Percentiles rank a stretch among this genome's conserved stretches.
Evolutionary conservation across 1,140 invertebrate species (phyloP).

Genomic region (Magallana angulata): DNA sequence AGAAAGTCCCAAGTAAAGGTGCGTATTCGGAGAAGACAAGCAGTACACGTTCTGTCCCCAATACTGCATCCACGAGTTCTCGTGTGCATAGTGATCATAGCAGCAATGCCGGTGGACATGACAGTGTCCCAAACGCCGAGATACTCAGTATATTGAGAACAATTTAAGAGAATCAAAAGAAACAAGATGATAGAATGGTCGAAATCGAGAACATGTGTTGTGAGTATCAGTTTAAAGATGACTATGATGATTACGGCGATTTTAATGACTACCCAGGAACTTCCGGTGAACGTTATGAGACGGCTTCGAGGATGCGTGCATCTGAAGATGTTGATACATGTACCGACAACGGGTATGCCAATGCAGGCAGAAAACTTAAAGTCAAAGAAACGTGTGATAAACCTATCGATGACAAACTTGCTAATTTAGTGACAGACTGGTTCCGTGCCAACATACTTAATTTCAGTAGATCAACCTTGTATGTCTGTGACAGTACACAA

Average conservation of each 20-base stretch:
- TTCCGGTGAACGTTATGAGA: neutral
- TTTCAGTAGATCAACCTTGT: neutral
- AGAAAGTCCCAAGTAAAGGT: neutral
- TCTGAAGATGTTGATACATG: neutral
- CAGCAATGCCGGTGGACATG: neutral
- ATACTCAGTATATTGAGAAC: neutral
- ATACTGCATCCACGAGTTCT: neutral
- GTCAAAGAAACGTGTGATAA: neutral
- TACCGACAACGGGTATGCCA: no score
- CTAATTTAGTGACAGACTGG: slow-evolving; percentile 33
- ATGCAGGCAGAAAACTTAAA: no score
- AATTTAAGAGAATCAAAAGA: neutral
- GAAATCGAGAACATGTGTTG: neutral
- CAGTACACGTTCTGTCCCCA: neutral
- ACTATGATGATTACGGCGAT: neutral
- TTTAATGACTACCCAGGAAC: no score
- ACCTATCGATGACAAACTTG: slow-evolving; percentile 37
- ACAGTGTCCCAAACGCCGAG: neutral
- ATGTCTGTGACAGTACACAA: no score
- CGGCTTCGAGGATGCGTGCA: neutral
- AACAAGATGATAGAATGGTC: neutral
- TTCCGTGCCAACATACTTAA: slow-evolving; percentile 3
- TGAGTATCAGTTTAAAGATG: neutral
- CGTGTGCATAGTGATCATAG: neutral
- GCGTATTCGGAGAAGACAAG: no score